Conservation (phyloP, 1,140 invertebrate species). For the Macrobrachium nipponense region DNA sequence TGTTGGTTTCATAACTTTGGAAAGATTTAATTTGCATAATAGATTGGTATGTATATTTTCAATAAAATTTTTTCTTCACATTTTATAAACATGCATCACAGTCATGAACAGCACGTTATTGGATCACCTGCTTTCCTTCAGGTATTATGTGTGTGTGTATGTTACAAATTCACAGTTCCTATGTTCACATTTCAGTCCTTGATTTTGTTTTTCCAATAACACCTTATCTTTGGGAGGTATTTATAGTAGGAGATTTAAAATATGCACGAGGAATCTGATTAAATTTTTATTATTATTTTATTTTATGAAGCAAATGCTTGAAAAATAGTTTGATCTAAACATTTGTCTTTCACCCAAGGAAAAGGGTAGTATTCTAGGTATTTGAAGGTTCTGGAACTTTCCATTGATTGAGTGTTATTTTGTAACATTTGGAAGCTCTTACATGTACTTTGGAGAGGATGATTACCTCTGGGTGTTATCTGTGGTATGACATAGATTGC, state of each 20-base stretch:
- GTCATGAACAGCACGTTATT: neutral
- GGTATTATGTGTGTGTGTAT: slow-evolving; percentile 7
- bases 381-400: neutral
- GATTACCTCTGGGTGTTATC: too few relatives aligned
- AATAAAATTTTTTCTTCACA: too few relatives aligned
- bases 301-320: neutral
- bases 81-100: too few relatives aligned
- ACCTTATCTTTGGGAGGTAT: slow-evolving; percentile 42
- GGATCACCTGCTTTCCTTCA: slow-evolving; percentile 20
- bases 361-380: neutral
- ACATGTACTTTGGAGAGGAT: neutral
- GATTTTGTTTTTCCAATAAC: neutral
- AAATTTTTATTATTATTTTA: neutral
- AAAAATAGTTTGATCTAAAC: neutral
- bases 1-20: too few relatives aligned
- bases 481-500: neutral
- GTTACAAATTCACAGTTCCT: slow-evolving; percentile 53
- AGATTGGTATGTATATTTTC: too few relatives aligned
- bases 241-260: neutral
- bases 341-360: neutral
- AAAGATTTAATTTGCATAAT: too few relatives aligned
- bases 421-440: neutral
- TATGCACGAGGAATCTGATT: neutral
- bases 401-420: neutral
- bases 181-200: neutral